Base-by-base conservation (phyloP, 2,888 invertebrate genomes). In the Caenorhabditis sp. region DNA sequence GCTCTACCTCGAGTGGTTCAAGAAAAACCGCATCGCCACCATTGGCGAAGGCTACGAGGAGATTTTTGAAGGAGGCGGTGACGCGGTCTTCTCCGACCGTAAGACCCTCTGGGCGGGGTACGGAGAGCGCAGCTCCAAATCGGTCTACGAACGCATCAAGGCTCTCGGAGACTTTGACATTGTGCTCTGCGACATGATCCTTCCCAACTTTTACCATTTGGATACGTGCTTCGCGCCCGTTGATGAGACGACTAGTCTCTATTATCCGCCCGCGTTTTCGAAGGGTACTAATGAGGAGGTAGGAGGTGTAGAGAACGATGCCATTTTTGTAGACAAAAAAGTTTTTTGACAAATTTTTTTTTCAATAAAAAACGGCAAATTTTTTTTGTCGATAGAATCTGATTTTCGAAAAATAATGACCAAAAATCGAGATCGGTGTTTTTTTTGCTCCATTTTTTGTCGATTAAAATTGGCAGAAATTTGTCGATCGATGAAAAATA, bases 161-260 rank as follows among this genome's bases (percentile, higher is more conserved):
- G 69, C 79, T 16, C 58, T 91, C 38, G 92, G 92, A 16, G 41
- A 82, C 14, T 91, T 92, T 64, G 89, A 91, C 38, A 88, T 84
- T 8, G 89, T 91, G 1, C 81, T 86, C 22, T 91, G 90, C 80
- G 90, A 92, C 38, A 85, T 92, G 72, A 75, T 85, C 28, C 70
- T 87, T 26, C 89, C 89, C 8, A 87, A 88, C 16, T 92, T 92
- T 80, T 92, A 92, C 76, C 92, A 92, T 80, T 70, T 92, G 80
- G 92, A 92, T 76, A 92, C 92, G 1, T 92, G 92, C 64, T 91
- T 92, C 66, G 89, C 90, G 26, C 92, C 92, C 2, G 87, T 92
- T 5, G 90, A 89, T 74, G 89, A 84, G 58, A 86, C 85, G 7
- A 84, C 90, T 28, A 89, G 91, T 14, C 80, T 92, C 8, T 91